Evolutionary conservation across 2,113 vertebrate species (phyloP).

Genomic region (Parotia lawesii): DNA sequence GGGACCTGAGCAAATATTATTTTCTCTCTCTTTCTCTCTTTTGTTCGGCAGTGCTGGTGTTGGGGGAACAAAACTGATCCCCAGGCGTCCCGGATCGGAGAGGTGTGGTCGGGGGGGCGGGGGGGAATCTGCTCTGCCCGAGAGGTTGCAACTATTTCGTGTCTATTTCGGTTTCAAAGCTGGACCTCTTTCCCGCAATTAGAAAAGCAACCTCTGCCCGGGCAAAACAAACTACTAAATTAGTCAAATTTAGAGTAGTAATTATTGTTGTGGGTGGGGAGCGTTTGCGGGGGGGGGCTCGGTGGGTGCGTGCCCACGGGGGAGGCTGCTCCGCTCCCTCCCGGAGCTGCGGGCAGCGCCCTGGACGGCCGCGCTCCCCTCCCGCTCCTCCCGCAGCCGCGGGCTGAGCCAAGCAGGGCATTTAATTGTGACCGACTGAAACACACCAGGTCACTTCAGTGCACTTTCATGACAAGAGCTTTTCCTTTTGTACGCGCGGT

Average conservation of each 20-base stretch:
- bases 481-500: neutral
- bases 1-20: constrained; percentile 39
- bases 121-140: neutral
- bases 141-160: neutral
- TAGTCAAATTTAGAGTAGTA: neutral
- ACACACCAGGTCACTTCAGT: neutral
- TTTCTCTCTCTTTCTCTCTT: constrained; percentile 21
- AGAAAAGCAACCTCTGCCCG: neutral
- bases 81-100: neutral
- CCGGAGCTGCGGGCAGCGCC: neutral
- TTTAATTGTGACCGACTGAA: neutral
- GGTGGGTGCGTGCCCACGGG: neutral
- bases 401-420: neutral
- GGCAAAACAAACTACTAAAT: neutral
- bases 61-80: constrained; percentile 18
- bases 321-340: neutral
- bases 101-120: neutral
- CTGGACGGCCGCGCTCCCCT: neutral
- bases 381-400: neutral
- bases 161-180: neutral
- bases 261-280: neutral
- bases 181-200: neutral
- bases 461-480: neutral
- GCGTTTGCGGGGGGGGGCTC: no score
- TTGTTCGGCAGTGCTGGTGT: neutral